Evolutionary conservation across 2,797 vertebrate species (phyloP), one percentile per base, ranked within the genome.

Genomic region (Muscicapa striata): DNA sequence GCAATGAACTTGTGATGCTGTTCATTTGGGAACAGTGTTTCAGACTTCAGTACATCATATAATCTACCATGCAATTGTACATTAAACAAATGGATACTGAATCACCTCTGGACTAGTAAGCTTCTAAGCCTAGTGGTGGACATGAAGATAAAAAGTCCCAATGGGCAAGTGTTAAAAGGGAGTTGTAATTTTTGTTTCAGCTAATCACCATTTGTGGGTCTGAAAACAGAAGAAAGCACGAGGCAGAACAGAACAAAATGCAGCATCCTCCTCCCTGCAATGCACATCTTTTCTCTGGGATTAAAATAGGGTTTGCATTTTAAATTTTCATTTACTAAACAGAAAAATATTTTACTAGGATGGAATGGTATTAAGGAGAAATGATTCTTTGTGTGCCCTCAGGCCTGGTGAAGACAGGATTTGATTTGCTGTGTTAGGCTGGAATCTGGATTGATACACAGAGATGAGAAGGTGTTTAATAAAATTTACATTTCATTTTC

Each of bases 401-500:
- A 97, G 98, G 98, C 97, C 96, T 89, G 93, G 97, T 94, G 95
- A 97, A 98, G 97, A 98, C 97, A 98, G 98, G 98, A 98, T 98
- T 98, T 98, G 98, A 98, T 98, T 98, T 98, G 98, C 98, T 98
- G 91, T 98, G 98, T 98, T 98, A 96, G 88, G 95, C 98, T 98
- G 97, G 98, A 98, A 98, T 98, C 98, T 98, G 98, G 98, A 98
- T 98, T 98, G 98, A 98, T 98, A 98, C 97, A 93, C 98, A 98
- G 98, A 98, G 98, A 98, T 98, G 98, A 98, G 98, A 98, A 97
- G 97, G 98, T 98, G 98, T 98, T 98, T 98, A 98, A 98, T 98
- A 98, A 98, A 98, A 98, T 98, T 98, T 98, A 98, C 98, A 98
- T 98, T 98, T 98, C 98, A 98, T 98, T 98, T 98, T 98, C 98